Evolutionary conservation across 64 coral and sea anemone species (phyloP).

Genomic region (Montipora sp.): DNA sequence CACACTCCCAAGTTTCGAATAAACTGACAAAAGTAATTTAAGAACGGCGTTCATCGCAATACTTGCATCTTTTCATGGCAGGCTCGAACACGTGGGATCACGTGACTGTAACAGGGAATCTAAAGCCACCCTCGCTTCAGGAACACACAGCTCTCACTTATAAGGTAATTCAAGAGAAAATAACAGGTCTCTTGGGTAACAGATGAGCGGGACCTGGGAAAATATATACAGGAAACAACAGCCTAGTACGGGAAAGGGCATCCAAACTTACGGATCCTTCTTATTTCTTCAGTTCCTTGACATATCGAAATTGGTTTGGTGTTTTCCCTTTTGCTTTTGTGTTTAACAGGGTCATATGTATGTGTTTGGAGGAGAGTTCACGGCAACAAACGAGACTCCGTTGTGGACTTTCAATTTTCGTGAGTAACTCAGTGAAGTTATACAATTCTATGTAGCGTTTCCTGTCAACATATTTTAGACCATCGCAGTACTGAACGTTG

Average conservation of each 20-base stretch:
- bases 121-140: conserved; percentile 75
- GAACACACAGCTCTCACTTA: conserved; percentile 82
- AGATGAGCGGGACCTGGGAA: background rate
- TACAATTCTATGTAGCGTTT: background rate
- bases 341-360: conserved; percentile 81
- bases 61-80: background rate
- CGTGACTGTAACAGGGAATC: conserved; percentile 52
- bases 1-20: too few relatives aligned
- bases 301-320: background rate
- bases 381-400: conserved; percentile 73
- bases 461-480: too few relatives aligned
- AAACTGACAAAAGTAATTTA: too few relatives aligned
- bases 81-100: conserved; percentile 74
- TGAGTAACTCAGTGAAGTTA: conserved; percentile 18
- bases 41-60: too few relatives aligned
- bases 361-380: conserved; percentile 96
- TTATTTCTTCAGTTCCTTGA: too few relatives aligned
- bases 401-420: conserved; percentile 85
- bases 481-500: too few relatives aligned
- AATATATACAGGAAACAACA: background rate
- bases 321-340: background rate
- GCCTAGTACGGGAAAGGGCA: background rate
- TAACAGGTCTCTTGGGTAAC: background rate
- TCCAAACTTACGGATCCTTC: background rate
- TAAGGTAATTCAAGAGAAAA: conserved; percentile 54